Evolutionary conservation across 2,888 invertebrate genomes (phyloP), one percentile per base, ranked within the genome.

Genomic region (Frankliniella fusca): DNA sequence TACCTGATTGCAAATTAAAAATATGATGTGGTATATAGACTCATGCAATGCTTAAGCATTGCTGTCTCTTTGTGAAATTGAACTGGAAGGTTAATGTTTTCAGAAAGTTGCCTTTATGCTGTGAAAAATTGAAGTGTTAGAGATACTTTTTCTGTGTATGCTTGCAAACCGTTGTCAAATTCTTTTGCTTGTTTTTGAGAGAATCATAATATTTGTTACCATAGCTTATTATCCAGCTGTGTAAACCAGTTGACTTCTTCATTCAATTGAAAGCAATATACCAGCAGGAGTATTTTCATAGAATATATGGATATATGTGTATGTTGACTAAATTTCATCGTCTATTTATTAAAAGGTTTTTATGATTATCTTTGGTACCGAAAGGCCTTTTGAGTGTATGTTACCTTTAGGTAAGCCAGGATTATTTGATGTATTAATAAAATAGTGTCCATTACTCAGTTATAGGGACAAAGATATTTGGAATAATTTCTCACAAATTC

Each of bases 251-350:
- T 76, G 27, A 76, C 70, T 76, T 76, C 70, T 76, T 76, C 38
- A 76, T 76, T 76, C 27, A 76, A 76, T 76, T 76, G 70, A 76
- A 9, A 27, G 70, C 70, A 76, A 76, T 76, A 76, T 76, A 76
- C 70, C 70, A 76, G 70, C 70, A 76, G 70, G 70, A 76, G 70
- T 76, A 76, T 76, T 76, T 76, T 76, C 23, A 76, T 76, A 76
- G 70, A 76, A 76, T 76, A 76, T 23, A 23, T 70, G 23, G 23
- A 70, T 27, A 23, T 76, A 76, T 76, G 27, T 27, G 70, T 76
- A 76, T 12, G 70, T 76, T 76, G 70, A 76, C 27, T 76, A 76
- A 76, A 76, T 76, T 76, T 76, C 70, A 76, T 76, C 70, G 20
- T 76, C 27, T 76, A 76, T 76, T 76, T 76, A 76, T 76, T 23